phyloP scores from a whole-genome alignment of 92 coral and sea anemone species.

The Parazoanthus swiftii region DNA sequence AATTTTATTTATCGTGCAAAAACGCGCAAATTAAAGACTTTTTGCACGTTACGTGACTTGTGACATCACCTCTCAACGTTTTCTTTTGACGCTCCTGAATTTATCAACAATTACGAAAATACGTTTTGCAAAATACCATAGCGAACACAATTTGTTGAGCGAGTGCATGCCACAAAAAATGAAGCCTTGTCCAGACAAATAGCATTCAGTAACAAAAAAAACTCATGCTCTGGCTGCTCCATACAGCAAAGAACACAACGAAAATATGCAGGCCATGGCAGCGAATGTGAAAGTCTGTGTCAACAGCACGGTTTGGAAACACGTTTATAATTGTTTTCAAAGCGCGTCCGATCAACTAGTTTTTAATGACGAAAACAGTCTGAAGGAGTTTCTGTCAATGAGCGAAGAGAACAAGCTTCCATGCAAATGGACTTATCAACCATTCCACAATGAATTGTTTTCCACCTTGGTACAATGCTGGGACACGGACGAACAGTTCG shows the following conservation, averaged over 20 bases:
- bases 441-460: not conserved
- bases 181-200: no score
- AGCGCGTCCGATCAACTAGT: constrained; percentile 38
- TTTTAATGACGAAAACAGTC: constrained; percentile 58
- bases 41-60: no score
- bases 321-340: constrained; percentile 46
- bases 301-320: constrained; percentile 49
- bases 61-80: no score
- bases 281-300: constrained; percentile 46
- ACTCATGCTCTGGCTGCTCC: constrained; percentile 32
- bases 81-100: constrained; percentile 32
- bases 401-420: constrained; percentile 52
- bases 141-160: constrained; percentile 49
- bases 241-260: constrained; percentile 46
- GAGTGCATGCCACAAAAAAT: no score
- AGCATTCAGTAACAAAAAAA: constrained; percentile 21
- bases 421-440: constrained; percentile 10
- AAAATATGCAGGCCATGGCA: constrained; percentile 62
- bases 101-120: constrained; percentile 43
- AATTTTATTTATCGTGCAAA: not conserved
- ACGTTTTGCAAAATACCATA: constrained; percentile 60
- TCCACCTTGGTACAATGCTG: constrained; percentile 32
- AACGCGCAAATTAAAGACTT: no score
- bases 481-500: constrained; percentile 45
- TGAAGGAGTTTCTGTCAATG: constrained; percentile 50